These are phyloP conservation scores for Nemoura dubitans DNA, from an alignment of 2,888 invertebrate genomes.

Conservation along the genomic window DNA sequence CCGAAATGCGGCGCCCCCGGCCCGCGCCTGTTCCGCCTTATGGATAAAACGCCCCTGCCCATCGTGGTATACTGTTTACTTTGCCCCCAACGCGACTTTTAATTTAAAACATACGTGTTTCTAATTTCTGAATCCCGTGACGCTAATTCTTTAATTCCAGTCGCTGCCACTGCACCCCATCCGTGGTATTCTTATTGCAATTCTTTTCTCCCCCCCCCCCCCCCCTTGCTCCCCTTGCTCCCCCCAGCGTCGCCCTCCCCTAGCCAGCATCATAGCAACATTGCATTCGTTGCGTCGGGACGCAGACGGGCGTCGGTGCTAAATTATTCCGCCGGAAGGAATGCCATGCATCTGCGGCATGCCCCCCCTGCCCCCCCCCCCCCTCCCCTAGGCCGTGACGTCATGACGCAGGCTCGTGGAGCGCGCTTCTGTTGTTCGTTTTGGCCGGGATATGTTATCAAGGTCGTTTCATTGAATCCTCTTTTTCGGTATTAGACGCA, in stretches of 20 bases:
- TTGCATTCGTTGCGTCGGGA: not conserved
- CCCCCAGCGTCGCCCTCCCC: not conserved
- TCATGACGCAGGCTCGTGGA: not conserved
- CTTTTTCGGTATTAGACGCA: too few relatives aligned
- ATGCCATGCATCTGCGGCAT: slow-evolving; percentile 46
- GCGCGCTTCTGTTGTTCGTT: too few relatives aligned
- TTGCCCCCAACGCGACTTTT: not conserved
- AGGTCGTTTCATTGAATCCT: too few relatives aligned
- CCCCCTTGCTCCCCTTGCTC: not conserved
- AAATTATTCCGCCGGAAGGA: slow-evolving; percentile 42
- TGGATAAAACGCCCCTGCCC: too few relatives aligned
- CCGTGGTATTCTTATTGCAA: slow-evolving; percentile 12
- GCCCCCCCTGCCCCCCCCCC: not conserved
- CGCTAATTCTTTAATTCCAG: slow-evolving; percentile 22
- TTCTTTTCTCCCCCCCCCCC: not conserved
- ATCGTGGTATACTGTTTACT: too few relatives aligned
- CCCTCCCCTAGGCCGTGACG: not conserved
- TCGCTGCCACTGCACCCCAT: not conserved
- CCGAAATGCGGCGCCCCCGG: too few relatives aligned
- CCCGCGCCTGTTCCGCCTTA: too few relatives aligned
- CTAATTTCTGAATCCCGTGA: slow-evolving; percentile 8
- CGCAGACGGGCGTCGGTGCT: slow-evolving; percentile 9
- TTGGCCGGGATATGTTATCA: too few relatives aligned
- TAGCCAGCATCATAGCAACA: not conserved
- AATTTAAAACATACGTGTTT: not conserved